Evolutionary conservation across 2,113 vertebrate species (phyloP).

Genomic region (Lepus timidus): DNA sequence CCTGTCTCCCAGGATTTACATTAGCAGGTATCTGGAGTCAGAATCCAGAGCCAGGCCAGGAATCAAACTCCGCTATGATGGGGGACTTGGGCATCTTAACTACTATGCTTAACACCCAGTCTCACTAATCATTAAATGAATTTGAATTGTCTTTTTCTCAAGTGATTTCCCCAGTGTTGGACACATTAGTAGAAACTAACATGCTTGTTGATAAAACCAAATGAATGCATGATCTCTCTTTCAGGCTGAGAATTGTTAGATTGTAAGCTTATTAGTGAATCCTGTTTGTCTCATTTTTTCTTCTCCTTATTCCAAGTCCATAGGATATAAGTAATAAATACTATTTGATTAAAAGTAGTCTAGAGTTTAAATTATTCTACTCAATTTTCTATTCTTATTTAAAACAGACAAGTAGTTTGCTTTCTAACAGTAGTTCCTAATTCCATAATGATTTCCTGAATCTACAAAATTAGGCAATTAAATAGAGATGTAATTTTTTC

Average conservation of each 20-base stretch:
- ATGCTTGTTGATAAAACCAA: background rate
- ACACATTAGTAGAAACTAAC: background rate
- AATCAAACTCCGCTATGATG: too few relatives aligned
- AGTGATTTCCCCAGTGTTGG: conserved; percentile 34
- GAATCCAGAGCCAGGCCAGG: too few relatives aligned
- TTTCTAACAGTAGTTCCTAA: background rate
- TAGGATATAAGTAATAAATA: conserved; percentile 34
- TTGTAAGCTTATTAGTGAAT: background rate
- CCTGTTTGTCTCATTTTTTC: background rate
- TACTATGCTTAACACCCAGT: too few relatives aligned
- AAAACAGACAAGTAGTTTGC: background rate
- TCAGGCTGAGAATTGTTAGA: background rate
- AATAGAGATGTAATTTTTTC: conserved; percentile 43
- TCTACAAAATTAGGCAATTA: conserved; percentile 9
- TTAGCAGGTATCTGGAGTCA: too few relatives aligned
- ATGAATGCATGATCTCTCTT: background rate
- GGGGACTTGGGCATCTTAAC: too few relatives aligned
- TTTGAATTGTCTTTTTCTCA: conserved; percentile 40
- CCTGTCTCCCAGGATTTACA: too few relatives aligned
- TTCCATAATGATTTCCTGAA: conserved; percentile 29
- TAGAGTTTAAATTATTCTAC: conserved; percentile 40
- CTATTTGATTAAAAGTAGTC: conserved; percentile 23
- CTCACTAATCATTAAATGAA: conserved; percentile 4
- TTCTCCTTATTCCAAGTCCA: background rate
- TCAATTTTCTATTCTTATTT: conserved; percentile 3